These are phyloP conservation scores for Cricetomys ansorgei DNA, from an alignment of 2,113 vertebrate species.

Conservation along the genomic window DNA sequence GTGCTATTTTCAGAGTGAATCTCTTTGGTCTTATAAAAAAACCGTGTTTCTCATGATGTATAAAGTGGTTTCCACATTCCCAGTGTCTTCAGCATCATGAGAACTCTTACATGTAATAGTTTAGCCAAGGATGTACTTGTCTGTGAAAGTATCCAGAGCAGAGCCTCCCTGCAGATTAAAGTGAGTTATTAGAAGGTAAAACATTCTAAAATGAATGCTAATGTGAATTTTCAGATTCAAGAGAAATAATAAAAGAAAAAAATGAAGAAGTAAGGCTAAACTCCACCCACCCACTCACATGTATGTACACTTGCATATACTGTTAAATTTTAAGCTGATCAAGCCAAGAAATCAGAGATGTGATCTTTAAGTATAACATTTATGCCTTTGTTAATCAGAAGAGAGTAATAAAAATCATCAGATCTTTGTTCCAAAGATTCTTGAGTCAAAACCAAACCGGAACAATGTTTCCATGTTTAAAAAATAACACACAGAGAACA, in stretches of 20 bases:
- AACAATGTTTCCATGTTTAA: not conserved
- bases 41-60: not conserved
- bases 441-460: not conserved
- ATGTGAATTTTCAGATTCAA: conserved; percentile 5
- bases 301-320: too few species aligned
- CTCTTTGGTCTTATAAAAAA: not conserved
- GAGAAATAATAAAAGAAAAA: not conserved
- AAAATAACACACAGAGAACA: not conserved
- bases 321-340: not conserved
- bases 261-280: not conserved
- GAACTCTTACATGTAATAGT: not conserved
- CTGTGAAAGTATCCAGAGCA: not conserved
- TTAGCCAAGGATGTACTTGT: not conserved
- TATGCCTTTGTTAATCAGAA: not conserved
- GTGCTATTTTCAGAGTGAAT: not conserved
- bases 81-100: not conserved
- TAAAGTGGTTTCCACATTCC: not conserved
- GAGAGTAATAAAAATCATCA: not conserved
- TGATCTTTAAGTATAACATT: not conserved
- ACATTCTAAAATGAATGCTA: not conserved
- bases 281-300: too few species aligned
- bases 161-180: not conserved
- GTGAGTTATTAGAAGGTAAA: conserved; percentile 23
- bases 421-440: not conserved
- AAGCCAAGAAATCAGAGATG: not conserved